Base-by-base conservation (phyloP, 2,797 vertebrate genomes). In the Neostethus bicornis region DNA sequence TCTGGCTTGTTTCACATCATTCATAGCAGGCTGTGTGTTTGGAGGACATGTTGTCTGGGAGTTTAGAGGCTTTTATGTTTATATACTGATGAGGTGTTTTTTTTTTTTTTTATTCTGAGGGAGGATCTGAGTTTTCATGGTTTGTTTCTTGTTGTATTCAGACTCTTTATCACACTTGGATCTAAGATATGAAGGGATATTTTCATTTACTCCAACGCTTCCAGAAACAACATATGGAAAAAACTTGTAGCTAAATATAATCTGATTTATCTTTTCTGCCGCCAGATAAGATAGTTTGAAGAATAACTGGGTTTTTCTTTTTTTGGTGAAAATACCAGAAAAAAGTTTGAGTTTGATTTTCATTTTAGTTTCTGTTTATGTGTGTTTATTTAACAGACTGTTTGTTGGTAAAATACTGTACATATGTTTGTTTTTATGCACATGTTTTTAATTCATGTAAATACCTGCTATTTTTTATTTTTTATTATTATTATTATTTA, bases 11-110 rank as follows among this genome's bases (percentile, higher is more conserved):
- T 41, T 64, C 21, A 32, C 20, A 57, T 63, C 28, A 51, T 38
- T 57, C 20, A 51, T 10, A 29, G 45, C 17, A 12, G 5, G n/a
- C 34, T 53, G 44, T 29, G 32, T 66, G 16, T 39, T 66, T 24
- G 55, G 25, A 35, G 14, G 23, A 51, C 47, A 67, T 34, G 56
- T 13, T 32, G 21, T 60, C 41, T 67, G 29, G 44, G 56, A 71
- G 52, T 34, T 58, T 41, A 8, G 2, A 41, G 65, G 47, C 49
- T 34, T 34, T 48, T 34, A 35, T 50, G 47, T 16, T 50, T 50
- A 34, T 50, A 24, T 50, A 35, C 29, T 35, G 47, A 35, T 34
- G 21, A 31, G 31, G 35, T 50, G 34, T 13, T 8, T 8, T 29
- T 29, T 3, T 28, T 29, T 28, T 29, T 9, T 29, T 28, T 11